A percentile compares a stretch with the other conserved stretches of the same genome.
Evolutionary conservation across 2,113 vertebrate species (phyloP).

Genomic region (Ovis aries): ARS-UI_Ramb_v3.0 NC_056059.1:102823501-102824000

Average conservation of each 20-base stretch:
- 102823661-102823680: neutral
- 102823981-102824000: neutral
- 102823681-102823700: neutral
- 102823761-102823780: neutral
- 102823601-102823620: neutral
- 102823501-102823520: neutral
- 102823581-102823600: neutral
- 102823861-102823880: neutral
- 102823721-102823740: neutral
- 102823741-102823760: neutral
- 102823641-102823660: neutral
- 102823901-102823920: neutral
- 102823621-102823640: neutral
- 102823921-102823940: neutral
- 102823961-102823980: neutral
- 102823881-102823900: neutral
- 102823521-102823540: neutral
- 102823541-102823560: neutral
- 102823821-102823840: neutral
- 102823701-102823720: neutral
- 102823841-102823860: neutral
- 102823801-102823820: neutral
- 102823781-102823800: neutral
- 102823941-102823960: neutral
- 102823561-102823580: neutral